Evolutionary conservation across 2,113 vertebrate species (phyloP), one percentile per base, ranked within the genome.

Genomic region (Spea bombifrons): DNA sequence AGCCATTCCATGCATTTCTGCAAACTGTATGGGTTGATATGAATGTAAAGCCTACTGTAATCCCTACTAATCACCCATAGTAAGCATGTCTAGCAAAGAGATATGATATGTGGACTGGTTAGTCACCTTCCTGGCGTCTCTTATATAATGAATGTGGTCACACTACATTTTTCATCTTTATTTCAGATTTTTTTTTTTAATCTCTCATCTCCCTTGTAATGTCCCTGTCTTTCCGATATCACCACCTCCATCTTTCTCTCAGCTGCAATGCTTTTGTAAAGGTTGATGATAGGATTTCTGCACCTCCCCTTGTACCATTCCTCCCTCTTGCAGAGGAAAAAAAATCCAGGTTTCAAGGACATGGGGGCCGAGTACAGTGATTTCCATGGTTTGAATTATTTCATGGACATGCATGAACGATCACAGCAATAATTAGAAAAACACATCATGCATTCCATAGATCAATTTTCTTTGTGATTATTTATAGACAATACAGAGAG

Each of bases 291-390:
- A 71, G 78, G 61, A 59, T 74, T 55, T 53, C 50, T 68, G 78
- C 78, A 80, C 78, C 78, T 80, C 78, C 78, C 78, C 71, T 74
- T 16, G 12, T 80, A 80, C 49, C 71, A 63, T 79, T 73, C 71
- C 71, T 74, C 78, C 65, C 66, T 68, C 63, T 80, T 63, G 71
- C 71, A 57, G 71, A 47, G 71, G 67, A 53, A 72, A 74, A 71
- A 72, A 80, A 68, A 66, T 47, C 17, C 64, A 74, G 78, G 78
- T 80, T 80, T 80, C 78, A 80, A 80, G 78, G 78, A 80, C 78
- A 80, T 73, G 71, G 48, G 30, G 78, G 71, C 78, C 71, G 49
- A 77, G 53, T 43, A 59, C 6, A 57, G 15, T 64, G 5, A 53
- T 73, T 80, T 49, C 16, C 61, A 46, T 70, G 8, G 46, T 13